A percentile compares a stretch with the other conserved stretches of the same genome.
phyloP scores from a whole-genome alignment of 2,888 invertebrate genomes.

The Tetragonula carbonaria region DNA sequence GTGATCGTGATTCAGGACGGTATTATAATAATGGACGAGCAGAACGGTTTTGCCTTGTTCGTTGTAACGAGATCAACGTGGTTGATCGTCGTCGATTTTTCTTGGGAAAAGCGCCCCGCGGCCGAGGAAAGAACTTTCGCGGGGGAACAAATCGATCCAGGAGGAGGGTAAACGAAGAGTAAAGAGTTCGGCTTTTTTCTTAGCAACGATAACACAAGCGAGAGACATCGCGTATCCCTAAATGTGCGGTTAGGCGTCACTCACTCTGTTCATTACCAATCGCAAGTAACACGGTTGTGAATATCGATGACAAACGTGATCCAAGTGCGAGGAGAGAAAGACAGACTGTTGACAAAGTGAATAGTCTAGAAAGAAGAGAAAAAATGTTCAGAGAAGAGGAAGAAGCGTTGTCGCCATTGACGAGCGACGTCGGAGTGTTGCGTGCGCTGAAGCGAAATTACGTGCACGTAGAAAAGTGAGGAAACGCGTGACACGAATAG shows the following conservation, averaged over 20 bases:
- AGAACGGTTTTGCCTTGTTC: neutral
- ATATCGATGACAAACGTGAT: constrained; percentile 61
- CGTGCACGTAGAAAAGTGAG: neutral
- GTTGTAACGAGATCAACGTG: constrained; percentile 2
- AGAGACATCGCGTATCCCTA: constrained; percentile 38
- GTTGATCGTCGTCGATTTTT: constrained; percentile 9
- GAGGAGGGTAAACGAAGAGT: no score
- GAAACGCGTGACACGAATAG: neutral
- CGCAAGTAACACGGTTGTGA: constrained; percentile 82
- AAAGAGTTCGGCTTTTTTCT: constrained; percentile 20
- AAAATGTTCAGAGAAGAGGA: no score
- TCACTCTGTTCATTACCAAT: constrained; percentile 75
- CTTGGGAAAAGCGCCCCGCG: neutral
- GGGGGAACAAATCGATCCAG: neutral
- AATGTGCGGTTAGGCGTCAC: constrained; percentile 59
- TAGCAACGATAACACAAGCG: constrained; percentile 53
- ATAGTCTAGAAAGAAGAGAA: constrained; percentile 41
- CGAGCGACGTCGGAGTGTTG: constrained; percentile 15
- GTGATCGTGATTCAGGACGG: no score
- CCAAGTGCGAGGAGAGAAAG: constrained; percentile 30
- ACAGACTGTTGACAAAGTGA: neutral
- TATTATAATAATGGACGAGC: neutral
- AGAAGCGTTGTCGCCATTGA: constrained; percentile 8
- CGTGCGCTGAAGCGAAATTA: neutral
- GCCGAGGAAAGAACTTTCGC: neutral